Conservation (phyloP, 2,888 invertebrate species). For the Hylaea fasciaria region DNA sequence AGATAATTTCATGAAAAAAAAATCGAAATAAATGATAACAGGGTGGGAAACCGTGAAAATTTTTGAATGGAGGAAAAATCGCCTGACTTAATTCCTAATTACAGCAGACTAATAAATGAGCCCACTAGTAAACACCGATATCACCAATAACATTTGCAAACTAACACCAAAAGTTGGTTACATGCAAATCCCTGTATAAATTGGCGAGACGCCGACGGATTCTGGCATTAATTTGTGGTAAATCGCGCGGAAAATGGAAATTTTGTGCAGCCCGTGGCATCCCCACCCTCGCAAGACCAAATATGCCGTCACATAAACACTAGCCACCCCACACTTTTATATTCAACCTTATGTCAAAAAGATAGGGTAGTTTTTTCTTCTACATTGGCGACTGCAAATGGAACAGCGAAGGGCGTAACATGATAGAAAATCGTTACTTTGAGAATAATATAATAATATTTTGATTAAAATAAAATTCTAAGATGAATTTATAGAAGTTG, state of each 20-base stretch:
- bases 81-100: too few species aligned
- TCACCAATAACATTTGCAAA: slow-evolving; percentile 29
- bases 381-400: slow-evolving; percentile 32
- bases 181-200: slow-evolving; percentile 79
- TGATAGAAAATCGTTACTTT: slow-evolving; percentile 69
- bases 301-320: slow-evolving; percentile 43
- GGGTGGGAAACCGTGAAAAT: too few species aligned
- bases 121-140: background rate
- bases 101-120: too few species aligned
- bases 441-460: slow-evolving; percentile 54
- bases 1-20: too few species aligned
- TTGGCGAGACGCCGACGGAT: slow-evolving; percentile 77
- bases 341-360: slow-evolving; percentile 40
- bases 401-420: slow-evolving; percentile 55
- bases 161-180: slow-evolving; percentile 62
- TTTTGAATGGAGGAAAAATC: too few species aligned
- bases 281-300: slow-evolving; percentile 48
- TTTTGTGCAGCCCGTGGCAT: slow-evolving; percentile 81
- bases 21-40: too few species aligned
- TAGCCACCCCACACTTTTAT: slow-evolving; percentile 35
- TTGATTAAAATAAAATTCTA: slow-evolving; percentile 1
- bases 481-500: background rate
- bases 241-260: slow-evolving; percentile 84
- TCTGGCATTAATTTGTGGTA: slow-evolving; percentile 82
- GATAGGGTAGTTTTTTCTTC: slow-evolving; percentile 43